Evolutionary conservation across 2,888 invertebrate species (phyloP).

Genomic region (Leucophenga montana): DNA sequence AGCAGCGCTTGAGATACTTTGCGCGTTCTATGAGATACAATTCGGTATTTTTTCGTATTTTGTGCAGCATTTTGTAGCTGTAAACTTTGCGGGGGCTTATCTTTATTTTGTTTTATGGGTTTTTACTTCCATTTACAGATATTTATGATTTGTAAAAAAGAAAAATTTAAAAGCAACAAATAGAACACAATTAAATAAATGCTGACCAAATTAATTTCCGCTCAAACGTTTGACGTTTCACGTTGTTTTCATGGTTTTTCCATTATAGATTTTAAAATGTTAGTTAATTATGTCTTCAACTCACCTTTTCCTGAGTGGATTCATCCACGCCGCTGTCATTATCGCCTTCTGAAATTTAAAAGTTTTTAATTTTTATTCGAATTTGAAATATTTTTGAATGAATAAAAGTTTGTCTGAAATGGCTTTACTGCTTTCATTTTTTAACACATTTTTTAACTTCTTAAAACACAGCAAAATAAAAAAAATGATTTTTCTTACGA

Average conservation of each 20-base stretch:
- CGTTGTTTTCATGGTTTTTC: background rate
- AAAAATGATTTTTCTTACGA: too few relatives aligned
- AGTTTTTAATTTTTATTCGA: background rate
- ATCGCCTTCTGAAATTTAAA: constrained; percentile 80
- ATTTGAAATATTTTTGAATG: background rate
- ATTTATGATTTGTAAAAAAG: constrained; percentile 64
- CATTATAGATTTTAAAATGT: background rate
- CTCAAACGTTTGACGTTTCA: constrained; percentile 49
- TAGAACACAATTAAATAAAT: constrained; percentile 47
- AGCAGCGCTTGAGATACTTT: too few relatives aligned
- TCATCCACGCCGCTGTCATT: constrained; percentile 89
- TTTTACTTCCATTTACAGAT: constrained; percentile 61
- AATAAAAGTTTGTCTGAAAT: constrained; percentile 31
- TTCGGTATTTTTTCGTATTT: background rate
- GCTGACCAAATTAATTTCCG: constrained; percentile 50
- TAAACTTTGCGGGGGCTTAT: background rate
- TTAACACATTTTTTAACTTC: background rate
- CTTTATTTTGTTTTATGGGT: constrained; percentile 18
- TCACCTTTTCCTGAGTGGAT: constrained; percentile 86
- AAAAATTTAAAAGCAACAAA: constrained; percentile 32
- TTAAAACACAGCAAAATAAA: background rate
- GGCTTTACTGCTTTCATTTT: constrained; percentile 41
- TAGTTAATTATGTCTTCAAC: constrained; percentile 54
- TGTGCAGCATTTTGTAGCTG: background rate
- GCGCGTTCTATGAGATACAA: background rate